Conservation (phyloP, 2,113 vertebrate genomes). For the Hippoglossus stenolepis region DNA sequence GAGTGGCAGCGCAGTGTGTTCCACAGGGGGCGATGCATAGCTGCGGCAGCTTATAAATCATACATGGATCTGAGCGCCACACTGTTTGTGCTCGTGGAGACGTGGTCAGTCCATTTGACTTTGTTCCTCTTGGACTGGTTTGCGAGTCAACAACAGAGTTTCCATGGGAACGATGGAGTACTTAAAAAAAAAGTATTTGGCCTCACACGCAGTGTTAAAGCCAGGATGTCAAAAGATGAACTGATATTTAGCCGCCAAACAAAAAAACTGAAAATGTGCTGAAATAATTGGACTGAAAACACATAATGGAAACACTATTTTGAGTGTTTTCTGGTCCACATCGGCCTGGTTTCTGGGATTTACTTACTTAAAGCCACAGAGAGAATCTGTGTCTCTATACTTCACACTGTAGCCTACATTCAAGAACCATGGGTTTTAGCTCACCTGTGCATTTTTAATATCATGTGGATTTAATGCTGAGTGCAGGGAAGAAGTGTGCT, state of each 20-base stretch:
- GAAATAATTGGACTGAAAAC: slow-evolving; percentile 31
- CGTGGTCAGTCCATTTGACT: slow-evolving; percentile 20
- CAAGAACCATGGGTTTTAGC: no score
- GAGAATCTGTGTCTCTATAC: neutral
- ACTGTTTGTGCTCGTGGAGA: slow-evolving; percentile 9
- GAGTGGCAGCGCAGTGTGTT: slow-evolving; percentile 22
- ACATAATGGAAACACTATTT: neutral
- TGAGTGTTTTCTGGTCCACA: neutral
- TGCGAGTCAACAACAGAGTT: neutral
- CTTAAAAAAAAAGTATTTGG: neutral
- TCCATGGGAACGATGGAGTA: slow-evolving; percentile 13
- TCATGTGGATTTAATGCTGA: no score
- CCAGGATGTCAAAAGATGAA: slow-evolving; percentile 13
- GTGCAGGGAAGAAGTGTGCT: no score
- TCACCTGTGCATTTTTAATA: no score
- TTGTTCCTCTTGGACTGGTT: neutral
- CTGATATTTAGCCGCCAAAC: slow-evolving; percentile 6
- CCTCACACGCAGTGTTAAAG: slow-evolving; percentile 24
- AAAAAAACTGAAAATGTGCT: slow-evolving; percentile 13
- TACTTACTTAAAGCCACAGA: neutral
- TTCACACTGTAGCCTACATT: neutral
- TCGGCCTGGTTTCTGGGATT: neutral
- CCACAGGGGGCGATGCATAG: slow-evolving; percentile 9
- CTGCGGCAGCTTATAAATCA: slow-evolving; percentile 51
- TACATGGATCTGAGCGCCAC: slow-evolving; percentile 31